Percentiles rank a stretch among this genome's conserved stretches.
Evolutionary conservation across 2,113 vertebrate genomes (phyloP).

Genomic region (human (Homo sapiens)): GRCh38 chr2:144370501-144371000

Average conservation of each 20-base stretch:
- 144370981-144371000: conserved; percentile 69
- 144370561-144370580: not conserved
- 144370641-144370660: conserved; percentile 24
- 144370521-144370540: not conserved
- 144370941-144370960: conserved; percentile 56
- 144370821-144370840: conserved; percentile 46
- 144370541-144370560: not conserved
- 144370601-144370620: conserved; percentile 36
- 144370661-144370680: conserved; percentile 37
- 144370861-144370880: conserved; percentile 26
- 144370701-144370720: conserved; percentile 1
- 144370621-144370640: not conserved
- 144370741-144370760: conserved; percentile 31
- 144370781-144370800: conserved; percentile 19
- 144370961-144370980: conserved; percentile 54
- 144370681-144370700: not conserved
- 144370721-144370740: conserved; percentile 12
- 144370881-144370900: conserved; percentile 44
- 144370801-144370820: not conserved
- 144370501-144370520: not conserved
- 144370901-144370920: conserved; percentile 49
- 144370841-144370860: conserved; percentile 49
- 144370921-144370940: conserved; percentile 48
- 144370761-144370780: conserved; percentile 15
- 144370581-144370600: not conserved